Evolutionary conservation across 2,888 invertebrate genomes (phyloP), one percentile per base, ranked within the genome.

Genomic region (Andrena dorsata): DNA sequence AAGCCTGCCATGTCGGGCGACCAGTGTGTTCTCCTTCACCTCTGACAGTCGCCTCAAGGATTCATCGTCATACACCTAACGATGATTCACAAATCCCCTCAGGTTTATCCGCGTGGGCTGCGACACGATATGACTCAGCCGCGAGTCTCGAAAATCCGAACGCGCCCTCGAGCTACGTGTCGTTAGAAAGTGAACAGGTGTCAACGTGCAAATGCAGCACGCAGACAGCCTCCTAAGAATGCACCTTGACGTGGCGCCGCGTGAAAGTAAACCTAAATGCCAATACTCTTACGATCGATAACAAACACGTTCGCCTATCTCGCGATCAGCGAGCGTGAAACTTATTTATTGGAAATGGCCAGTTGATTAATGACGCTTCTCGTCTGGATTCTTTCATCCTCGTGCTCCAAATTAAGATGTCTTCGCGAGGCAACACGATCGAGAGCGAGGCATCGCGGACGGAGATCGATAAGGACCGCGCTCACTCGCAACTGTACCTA

Each of bases 181-280:
- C 72, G 77, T 73, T 82, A 80, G 86, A 85, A 87, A 87, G 80
- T 80, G 69, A 35, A 75, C 83, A 80, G 76, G 83, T 85, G 84
- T 80, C 76, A 69, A 71, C 26, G 61, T 32, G 63, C 16, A 78
- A 13, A 35, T 30, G 41, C 16, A 26, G 69, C 32, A 49, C 30
- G 4, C 64, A 60, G 26, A 5, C 41, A 41, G 41, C 26, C 63
- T 16, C 64, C 23, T 28, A 13, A 65, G 82, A 82, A 77, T 77
- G 77, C 74, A 53, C 35, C 51, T 76, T 23, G 76, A 68, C 70
- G 61, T 56, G 65, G 28, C 13, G 49, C 53, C 23, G 28, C 68
- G 80, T 80, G 75, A 68, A 80, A 76, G 80, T 68, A 63, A 80
- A 58, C 26, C 47, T n/a, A 74, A 79, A 82, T 80, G 73, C 74